A percentile compares a stretch with the other conserved stretches of the same genome.
phyloP scores from a whole-genome alignment of 2,888 invertebrate species.

The Papilio elwesi region DNA sequence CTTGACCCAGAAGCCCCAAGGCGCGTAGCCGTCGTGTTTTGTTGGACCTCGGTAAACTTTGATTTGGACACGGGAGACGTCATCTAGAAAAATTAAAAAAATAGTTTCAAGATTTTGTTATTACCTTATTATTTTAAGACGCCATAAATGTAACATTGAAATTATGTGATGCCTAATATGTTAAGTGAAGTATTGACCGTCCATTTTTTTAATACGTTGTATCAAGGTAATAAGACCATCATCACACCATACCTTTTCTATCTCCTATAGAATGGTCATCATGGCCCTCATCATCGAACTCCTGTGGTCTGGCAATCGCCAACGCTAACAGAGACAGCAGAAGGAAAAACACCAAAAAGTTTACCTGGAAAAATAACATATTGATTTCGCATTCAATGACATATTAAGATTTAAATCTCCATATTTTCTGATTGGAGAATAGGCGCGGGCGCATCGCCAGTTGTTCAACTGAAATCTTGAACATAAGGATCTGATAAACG shows the following conservation, averaged over 20 bases:
- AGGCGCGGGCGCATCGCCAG: too few species aligned
- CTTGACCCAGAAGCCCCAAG: constrained; percentile 90
- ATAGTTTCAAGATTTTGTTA: neutral
- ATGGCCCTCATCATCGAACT: constrained; percentile 67
- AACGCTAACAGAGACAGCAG: constrained; percentile 59
- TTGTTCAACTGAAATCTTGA: too few species aligned
- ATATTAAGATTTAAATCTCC: too few species aligned
- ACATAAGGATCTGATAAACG: too few species aligned
- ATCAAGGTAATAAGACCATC: neutral
- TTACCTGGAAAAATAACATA: constrained; percentile 50
- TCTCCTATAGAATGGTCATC: constrained; percentile 60
- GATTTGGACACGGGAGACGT: constrained; percentile 87
- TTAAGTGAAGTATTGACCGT: too few species aligned
- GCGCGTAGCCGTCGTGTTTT: constrained; percentile 86
- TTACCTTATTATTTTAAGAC: neutral
- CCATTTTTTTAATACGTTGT: neutral
- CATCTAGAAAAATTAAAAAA: constrained; percentile 65
- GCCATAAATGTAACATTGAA: too few species aligned
- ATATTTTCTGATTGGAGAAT: too few species aligned
- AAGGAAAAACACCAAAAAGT: constrained; percentile 54
- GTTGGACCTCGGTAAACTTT: constrained; percentile 90
- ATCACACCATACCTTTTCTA: constrained; percentile 61
- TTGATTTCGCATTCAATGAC: too few species aligned
- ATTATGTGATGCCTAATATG: too few species aligned
- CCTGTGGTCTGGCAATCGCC: constrained; percentile 67